Base-by-base conservation (phyloP, 2,797 vertebrate species). In the Chanos chanos region DNA sequence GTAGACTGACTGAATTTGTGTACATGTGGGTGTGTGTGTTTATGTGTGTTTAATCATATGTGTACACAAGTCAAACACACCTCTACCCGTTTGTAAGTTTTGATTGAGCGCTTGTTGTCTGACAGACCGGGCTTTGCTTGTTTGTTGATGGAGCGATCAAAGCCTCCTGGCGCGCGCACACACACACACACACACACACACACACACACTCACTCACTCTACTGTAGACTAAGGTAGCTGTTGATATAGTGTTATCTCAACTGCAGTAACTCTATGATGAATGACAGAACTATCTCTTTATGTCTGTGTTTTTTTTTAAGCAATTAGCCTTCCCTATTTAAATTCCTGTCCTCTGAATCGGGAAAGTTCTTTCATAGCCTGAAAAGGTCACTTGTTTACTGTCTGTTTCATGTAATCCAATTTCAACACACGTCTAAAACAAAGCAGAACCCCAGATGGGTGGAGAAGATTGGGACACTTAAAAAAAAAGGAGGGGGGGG, bases 21-120 rank as follows among this genome's bases (percentile, higher is more conserved):
- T 41, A 43, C 49, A 55, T 55, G 61, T 50, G 24, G 66, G 55
- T 55, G 48, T 64, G 44, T 18, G 52, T 68, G 57, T 31, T 56
- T 57, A 33, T 43, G 47, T 51, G 30, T 54, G 31, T 60, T 40
- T 53, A 41, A 57, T 33, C 64, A 28, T 55, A 4, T 48, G 34
- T 25, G 19, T n/a, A 37, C 21, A 16, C 33, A n/a, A n/a, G 7
- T 21, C 28, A 64, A 59, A 31, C 37, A 25, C 39, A 52, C 24
- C 25, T 50, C 43, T 49, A 66, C 30, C 52, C 61, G 34, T 37
- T 10, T n/a, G n/a, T n/a, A 27, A 25, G 50, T 50, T 64, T 40
- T 53, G 31, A 56, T 57, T 49, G 21, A 15, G 54, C 24, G 7
- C 27, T 63, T 44, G 54, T 68, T 73, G 57, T 67, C 48, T 60